Conservation (phyloP, 1,140 invertebrate species). For the Pogonomyrmex californicus region DNA sequence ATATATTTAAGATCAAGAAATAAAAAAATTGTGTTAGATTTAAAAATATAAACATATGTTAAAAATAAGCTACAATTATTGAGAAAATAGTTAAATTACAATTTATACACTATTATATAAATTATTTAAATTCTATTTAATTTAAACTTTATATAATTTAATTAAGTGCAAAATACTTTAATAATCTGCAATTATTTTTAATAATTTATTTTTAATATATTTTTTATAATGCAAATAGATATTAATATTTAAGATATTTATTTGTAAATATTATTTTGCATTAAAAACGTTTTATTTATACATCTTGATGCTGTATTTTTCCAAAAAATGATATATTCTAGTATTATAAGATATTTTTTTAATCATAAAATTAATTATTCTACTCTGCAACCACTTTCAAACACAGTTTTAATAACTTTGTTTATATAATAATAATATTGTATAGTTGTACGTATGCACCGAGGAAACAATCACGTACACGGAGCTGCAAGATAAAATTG, state of each 20-base stretch:
- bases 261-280: no score
- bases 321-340: not conserved
- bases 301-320: not conserved
- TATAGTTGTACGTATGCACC: slow-evolving; percentile 86
- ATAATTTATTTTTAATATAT: not conserved
- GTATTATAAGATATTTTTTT: not conserved
- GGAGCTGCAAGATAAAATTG: slow-evolving; percentile 80
- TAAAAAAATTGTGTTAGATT: not conserved
- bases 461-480: slow-evolving; percentile 83
- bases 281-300: not conserved
- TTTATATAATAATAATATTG: not conserved
- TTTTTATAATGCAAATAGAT: not conserved
- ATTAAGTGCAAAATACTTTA: not conserved
- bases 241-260: not conserved
- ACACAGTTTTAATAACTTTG: not conserved
- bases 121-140: not conserved
- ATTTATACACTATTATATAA: no score
- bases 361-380: not conserved
- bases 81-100: no score
- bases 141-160: not conserved
- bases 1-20: not conserved
- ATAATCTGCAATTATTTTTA: not conserved
- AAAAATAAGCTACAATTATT: no score
- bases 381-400: not conserved
- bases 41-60: not conserved